Evolutionary conservation across 2,888 invertebrate species (phyloP).

Genomic region (Bugula neritina): DNA sequence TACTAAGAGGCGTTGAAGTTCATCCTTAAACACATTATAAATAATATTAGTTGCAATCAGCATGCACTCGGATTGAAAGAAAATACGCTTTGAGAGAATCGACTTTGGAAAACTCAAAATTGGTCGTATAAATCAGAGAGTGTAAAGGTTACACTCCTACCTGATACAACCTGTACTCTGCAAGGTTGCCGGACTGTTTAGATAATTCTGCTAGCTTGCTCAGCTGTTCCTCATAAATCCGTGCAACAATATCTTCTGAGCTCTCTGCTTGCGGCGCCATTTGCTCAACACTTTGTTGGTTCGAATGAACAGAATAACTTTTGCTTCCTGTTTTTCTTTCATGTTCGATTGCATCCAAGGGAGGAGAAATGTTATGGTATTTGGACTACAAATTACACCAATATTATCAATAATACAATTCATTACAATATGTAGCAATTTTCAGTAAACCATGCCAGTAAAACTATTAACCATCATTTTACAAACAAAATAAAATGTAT

Average conservation of each 20-base stretch:
- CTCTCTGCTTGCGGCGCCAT: neutral
- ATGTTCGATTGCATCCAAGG: neutral
- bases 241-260: constrained; percentile 44
- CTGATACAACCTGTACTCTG: constrained; percentile 72
- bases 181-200: constrained; percentile 48
- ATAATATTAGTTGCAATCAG: no score
- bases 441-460: no score
- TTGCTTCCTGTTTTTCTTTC: neutral
- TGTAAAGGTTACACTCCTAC: no score
- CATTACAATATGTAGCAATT: no score
- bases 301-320: neutral
- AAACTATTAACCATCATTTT: neutral
- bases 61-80: no score
- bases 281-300: neutral
- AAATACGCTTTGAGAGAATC: neutral
- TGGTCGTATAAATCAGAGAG: neutral
- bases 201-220: constrained; percentile 75
- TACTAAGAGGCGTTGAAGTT: constrained; percentile 9
- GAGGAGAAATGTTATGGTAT: neutral
- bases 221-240: constrained; percentile 61
- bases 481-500: neutral
- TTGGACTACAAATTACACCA: constrained; percentile 19
- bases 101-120: neutral
- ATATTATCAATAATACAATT: no score
- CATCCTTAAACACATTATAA: neutral